Conservation (phyloP, 2,797 vertebrate genomes). For the Cynodonichthys magdalenae region DNA sequence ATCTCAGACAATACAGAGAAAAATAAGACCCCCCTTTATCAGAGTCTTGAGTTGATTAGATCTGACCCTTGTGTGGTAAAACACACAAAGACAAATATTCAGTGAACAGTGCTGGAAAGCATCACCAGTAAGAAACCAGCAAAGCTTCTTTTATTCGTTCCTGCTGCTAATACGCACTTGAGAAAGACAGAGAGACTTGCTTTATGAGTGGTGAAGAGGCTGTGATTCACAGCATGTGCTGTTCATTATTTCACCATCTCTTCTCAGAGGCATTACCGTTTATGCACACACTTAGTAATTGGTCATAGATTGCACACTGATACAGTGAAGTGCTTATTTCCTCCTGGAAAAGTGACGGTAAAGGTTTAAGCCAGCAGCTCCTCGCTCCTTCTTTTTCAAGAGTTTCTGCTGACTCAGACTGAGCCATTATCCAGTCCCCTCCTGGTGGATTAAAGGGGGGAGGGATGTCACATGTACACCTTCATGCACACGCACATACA, state of each 20-base stretch:
- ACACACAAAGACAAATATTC: slow-evolving; percentile 57
- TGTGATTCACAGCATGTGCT: slow-evolving; percentile 57
- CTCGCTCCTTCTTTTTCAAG: background rate
- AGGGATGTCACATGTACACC: slow-evolving; percentile 9
- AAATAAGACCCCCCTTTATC: slow-evolving; percentile 20
- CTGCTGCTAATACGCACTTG: slow-evolving; percentile 40
- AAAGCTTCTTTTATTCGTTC: slow-evolving; percentile 42
- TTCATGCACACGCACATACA: slow-evolving; percentile 3
- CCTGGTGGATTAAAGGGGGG: slow-evolving; percentile 15
- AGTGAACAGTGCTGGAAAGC: slow-evolving; percentile 34
- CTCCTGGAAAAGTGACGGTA: slow-evolving; percentile 49
- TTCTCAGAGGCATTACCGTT: slow-evolving; percentile 54
- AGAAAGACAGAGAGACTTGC: slow-evolving; percentile 45
- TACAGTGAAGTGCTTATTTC: slow-evolving; percentile 60
- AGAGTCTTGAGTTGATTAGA: slow-evolving; percentile 40
- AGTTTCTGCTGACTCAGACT: slow-evolving; percentile 70
- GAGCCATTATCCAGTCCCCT: slow-evolving; percentile 62
- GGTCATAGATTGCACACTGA: slow-evolving; percentile 62
- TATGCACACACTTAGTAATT: slow-evolving; percentile 65
- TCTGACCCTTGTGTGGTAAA: slow-evolving; percentile 41
- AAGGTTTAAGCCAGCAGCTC: slow-evolving; percentile 44
- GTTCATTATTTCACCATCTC: slow-evolving; percentile 61
- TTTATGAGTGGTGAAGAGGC: slow-evolving; percentile 59
- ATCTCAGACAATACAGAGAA: slow-evolving; percentile 12
- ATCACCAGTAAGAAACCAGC: slow-evolving; percentile 32